Evolutionary conservation across 1,140 invertebrate genomes (phyloP).

Genomic region (Brachionus plicatilis): DNA sequence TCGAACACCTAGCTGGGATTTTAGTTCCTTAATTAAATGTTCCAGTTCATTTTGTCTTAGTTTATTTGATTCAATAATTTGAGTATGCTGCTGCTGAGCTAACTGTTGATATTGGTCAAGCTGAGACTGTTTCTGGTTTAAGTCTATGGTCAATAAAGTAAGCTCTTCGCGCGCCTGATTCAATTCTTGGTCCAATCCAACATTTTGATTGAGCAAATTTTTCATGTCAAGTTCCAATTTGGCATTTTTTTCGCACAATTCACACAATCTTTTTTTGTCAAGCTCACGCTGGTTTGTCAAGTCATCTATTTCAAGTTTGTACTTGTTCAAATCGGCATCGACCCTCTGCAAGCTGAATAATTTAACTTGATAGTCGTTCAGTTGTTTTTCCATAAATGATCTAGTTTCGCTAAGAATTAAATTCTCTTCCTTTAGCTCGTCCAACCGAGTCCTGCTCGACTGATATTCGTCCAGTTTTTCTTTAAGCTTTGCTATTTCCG

Average conservation of each 20-base stretch:
- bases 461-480: slow-evolving; percentile 14
- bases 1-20: not conserved
- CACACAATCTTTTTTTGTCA: slow-evolving; percentile 19
- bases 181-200: slow-evolving; percentile 3
- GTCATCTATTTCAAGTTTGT: slow-evolving; percentile 33
- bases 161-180: not conserved
- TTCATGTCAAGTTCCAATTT: slow-evolving; percentile 39
- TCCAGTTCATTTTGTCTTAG: slow-evolving; percentile 11
- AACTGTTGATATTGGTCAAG: not conserved
- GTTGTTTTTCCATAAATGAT: slow-evolving; percentile 28
- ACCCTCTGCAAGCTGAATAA: slow-evolving; percentile 1
- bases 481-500: slow-evolving; percentile 12
- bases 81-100: not conserved
- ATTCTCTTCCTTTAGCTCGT: slow-evolving; percentile 36
- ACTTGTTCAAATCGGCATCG: slow-evolving; percentile 28
- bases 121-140: not conserved
- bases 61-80: not conserved
- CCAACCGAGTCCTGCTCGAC: not conserved
- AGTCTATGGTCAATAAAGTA: not conserved
- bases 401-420: slow-evolving; percentile 26
- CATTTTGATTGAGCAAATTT: slow-evolving; percentile 34
- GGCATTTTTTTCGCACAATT: slow-evolving; percentile 37
- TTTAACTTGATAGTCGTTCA: slow-evolving; percentile 19
- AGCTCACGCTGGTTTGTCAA: not conserved
- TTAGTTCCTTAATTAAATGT: not conserved